Conservation (phyloP, 1,140 invertebrate species). For the Drosophila lowei region DNA sequence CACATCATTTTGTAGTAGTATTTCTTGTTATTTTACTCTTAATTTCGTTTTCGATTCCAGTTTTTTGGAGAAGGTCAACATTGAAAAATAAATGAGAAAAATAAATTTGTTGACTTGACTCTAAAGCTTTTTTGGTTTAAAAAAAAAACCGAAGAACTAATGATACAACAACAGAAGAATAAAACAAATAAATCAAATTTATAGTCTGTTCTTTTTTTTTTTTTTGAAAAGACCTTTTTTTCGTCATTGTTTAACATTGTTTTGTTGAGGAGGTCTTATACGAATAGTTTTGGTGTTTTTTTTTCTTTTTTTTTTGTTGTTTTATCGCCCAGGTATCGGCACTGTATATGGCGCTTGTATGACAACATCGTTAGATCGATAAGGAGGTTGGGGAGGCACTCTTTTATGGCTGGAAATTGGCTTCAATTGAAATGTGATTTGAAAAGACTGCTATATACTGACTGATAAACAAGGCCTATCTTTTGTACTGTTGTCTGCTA, state of each 20-base stretch:
- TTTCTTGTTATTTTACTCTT: conserved; percentile 14
- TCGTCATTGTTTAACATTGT: conserved; percentile 19
- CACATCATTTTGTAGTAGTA: not conserved
- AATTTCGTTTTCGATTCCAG: conserved; percentile 62
- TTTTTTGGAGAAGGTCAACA: conserved; percentile 37
- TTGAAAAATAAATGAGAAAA: conserved; percentile 13
- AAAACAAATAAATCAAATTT: conserved; percentile 36
- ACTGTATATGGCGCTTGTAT: conserved; percentile 52
- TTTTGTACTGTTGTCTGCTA: conserved; percentile 1
- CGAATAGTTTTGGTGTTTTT: conserved; percentile 8
- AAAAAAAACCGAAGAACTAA: conserved; percentile 11
- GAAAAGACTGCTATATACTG: conserved; percentile 6
- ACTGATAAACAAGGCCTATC: no score
- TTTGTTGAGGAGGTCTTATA: not conserved
- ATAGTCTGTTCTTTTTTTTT: conserved; percentile 30
- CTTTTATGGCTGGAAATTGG: conserved; percentile 37
- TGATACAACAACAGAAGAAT: conserved; percentile 26
- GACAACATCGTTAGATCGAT: conserved; percentile 57
- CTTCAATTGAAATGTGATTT: conserved; percentile 38
- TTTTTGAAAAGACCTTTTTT: conserved; percentile 19
- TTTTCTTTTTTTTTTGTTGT: conserved; percentile 11
- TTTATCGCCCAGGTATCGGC: conserved; percentile 10
- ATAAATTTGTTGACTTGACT: conserved; percentile 44
- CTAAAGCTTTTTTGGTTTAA: conserved; percentile 24
- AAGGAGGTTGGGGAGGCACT: not conserved